Evolutionary conservation across 2,797 vertebrate species (phyloP).

Genomic region (Tachyglossus aculeatus): DNA sequence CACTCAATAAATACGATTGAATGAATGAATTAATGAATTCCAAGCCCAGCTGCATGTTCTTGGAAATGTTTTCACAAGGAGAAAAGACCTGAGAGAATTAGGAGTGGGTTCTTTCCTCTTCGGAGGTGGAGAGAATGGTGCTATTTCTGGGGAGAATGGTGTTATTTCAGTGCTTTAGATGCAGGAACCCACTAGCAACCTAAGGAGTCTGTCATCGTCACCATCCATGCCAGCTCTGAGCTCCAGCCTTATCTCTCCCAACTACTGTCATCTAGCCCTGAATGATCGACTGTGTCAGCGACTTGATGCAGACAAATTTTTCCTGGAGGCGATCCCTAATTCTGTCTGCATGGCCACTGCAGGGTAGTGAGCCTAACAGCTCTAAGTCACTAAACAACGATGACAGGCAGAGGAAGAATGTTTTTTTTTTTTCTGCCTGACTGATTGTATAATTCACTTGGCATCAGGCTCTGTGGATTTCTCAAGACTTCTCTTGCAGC

Average conservation of each 20-base stretch:
- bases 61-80: no score
- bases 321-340: background rate
- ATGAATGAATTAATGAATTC: no score
- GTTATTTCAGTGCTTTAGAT: background rate
- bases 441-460: background rate
- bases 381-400: background rate
- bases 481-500: background rate
- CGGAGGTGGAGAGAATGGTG: no score
- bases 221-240: background rate
- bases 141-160: no score
- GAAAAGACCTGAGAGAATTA: no score
- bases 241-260: background rate
- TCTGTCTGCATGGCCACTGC: background rate
- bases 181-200: background rate
- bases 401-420: background rate
- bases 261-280: background rate
- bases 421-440: background rate
- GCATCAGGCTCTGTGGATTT: background rate
- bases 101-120: no score
- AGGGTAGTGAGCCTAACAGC: background rate
- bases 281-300: background rate
- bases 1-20: no score
- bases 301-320: no score
- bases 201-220: background rate
- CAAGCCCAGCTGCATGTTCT: no score